A percentile compares a stretch with the other conserved stretches of the same genome.
These are phyloP conservation scores for Mythimna ferrago DNA, from an alignment of 2,888 invertebrate species.

Conservation along the genomic window DNA sequence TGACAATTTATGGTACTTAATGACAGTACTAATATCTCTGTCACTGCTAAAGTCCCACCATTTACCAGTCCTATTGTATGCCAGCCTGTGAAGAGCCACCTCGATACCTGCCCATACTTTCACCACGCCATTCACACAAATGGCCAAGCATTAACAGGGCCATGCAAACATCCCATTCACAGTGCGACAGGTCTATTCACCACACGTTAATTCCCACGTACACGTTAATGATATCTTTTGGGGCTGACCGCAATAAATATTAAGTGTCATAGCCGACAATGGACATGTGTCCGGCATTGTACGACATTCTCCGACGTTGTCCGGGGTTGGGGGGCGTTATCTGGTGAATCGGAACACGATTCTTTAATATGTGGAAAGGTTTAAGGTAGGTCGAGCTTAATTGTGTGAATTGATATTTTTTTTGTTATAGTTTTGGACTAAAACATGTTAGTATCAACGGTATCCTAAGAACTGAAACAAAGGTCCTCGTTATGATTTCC, in stretches of 20 bases:
- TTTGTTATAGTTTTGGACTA: background rate
- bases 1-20: background rate
- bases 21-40: background rate
- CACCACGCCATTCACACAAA: slow-evolving; percentile 40
- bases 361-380: slow-evolving; percentile 10
- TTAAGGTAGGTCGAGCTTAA: background rate
- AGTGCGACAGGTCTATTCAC: slow-evolving; percentile 29
- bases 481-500: background rate
- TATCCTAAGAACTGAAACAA: background rate
- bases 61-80: background rate
- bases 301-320: slow-evolving; percentile 5
- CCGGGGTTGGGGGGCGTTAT: background rate
- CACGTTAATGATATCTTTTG: slow-evolving; percentile 54
- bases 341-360: background rate
- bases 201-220: slow-evolving; percentile 47
- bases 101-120: slow-evolving; percentile 28
- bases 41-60: background rate
- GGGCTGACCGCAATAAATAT: slow-evolving; percentile 57
- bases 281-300: slow-evolving; percentile 42
- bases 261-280: slow-evolving; percentile 42
- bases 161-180: slow-evolving; percentile 20
- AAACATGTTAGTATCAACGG: too few relatives aligned
- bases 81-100: slow-evolving; percentile 11
- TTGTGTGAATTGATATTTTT: background rate
- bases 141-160: slow-evolving; percentile 35